Evolutionary conservation across 2,113 vertebrate genomes (phyloP), one percentile per base, ranked within the genome.

Genomic region (Takifugu flavidus): DNA sequence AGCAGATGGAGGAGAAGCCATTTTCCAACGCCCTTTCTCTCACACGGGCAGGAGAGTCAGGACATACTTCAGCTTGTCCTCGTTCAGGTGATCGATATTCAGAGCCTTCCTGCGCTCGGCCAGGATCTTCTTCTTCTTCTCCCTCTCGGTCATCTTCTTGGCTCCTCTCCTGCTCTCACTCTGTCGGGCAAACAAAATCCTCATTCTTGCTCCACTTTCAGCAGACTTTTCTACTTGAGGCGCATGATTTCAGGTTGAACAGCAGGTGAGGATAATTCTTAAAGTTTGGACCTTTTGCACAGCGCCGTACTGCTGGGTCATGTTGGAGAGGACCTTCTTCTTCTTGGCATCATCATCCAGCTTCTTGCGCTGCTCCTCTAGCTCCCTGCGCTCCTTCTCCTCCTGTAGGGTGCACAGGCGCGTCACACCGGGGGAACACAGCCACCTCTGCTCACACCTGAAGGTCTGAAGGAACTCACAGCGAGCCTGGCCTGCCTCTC

Each of bases 61-160:
- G 31, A 43, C 90, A 4, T 85, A 98, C 97, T 94, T 96, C 60
- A 99, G 89, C 77, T 94, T 97, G 0, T 99, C 95, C 57, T 98
- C 96, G 0, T 74, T 92, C 67, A 99, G 82, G 64, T 98, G 94
- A 59, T 98, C 96, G 0, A 97, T 74, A 55, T 68, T 94, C 51
- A 99, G 87, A 34, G 88, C 79, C 80, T 96, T 96, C 80, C 88
- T 90, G 67, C 97, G 91, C 2, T 99, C 96, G 0, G 94, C 92
- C 78, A 99, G 91, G 72, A 95, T 93, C 91, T 95, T 98, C 90
- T 96, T 99, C 88, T 99, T 98, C 90, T 99, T 98, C 67, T 98
- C 96, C 59, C 96, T 74, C 78, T 99, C 97, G 0, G 96, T 99
- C 83, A 98, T 95, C 77, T 95, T 98, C 90, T 97, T 99, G 27